These are phyloP conservation scores for Reticulitermes lucifugus DNA, from an alignment of 2,888 invertebrate species.

Conservation along the genomic window DNA sequence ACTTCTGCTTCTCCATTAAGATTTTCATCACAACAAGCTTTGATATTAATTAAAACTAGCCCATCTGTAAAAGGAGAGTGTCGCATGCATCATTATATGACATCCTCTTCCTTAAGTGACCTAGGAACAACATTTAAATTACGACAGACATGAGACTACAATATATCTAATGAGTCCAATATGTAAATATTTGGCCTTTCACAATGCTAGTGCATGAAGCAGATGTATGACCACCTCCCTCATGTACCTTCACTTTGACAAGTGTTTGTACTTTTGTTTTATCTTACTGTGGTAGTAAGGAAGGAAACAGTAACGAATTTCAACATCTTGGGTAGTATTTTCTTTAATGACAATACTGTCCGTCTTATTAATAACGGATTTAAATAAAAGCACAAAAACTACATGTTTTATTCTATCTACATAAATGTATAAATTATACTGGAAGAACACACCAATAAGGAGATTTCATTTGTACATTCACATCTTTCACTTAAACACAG, in stretches of 20 bases:
- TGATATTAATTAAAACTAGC: no score
- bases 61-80: no score
- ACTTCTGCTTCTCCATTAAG: no score
- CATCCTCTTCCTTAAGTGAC: no score
- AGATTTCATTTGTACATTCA: conserved; percentile 17
- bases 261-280: conserved; percentile 26
- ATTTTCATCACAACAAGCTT: no score
- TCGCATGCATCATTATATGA: no score
- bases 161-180: no score
- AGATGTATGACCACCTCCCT: not conserved
- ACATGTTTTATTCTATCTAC: conserved; percentile 10
- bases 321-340: not conserved
- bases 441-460: conserved; percentile 3
- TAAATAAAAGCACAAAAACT: not conserved
- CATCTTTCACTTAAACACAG: not conserved
- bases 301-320: not conserved
- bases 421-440: conserved; percentile 18
- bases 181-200: no score
- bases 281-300: conserved; percentile 52
- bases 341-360: not conserved
- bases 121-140: no score
- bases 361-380: not conserved
- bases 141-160: no score
- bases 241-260: no score
- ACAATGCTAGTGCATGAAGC: no score